phyloP scores from a whole-genome alignment of 2,888 invertebrate species.

The Caenorhabditis plicata region DNA sequence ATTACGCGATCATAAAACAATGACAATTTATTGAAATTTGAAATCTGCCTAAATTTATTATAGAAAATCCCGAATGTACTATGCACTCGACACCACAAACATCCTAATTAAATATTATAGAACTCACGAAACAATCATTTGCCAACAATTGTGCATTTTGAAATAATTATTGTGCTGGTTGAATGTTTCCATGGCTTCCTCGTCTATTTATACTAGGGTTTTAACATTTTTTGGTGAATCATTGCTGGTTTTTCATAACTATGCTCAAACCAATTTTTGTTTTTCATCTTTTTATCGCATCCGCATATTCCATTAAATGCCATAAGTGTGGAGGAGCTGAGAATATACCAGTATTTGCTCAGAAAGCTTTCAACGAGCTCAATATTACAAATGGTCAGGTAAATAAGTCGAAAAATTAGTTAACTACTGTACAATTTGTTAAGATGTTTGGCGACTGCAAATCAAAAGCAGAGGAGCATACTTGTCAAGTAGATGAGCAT shows the following conservation, averaged over 20 bases:
- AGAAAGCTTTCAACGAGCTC: conserved; percentile 7
- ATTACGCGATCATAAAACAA: too few relatives aligned
- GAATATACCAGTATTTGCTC: conserved; percentile 22
- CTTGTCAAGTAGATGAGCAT: conserved; percentile 20
- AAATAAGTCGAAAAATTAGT: neutral
- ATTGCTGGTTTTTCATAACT: neutral
- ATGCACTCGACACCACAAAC: too few relatives aligned
- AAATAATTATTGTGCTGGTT: too few relatives aligned
- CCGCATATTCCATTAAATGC: conserved; percentile 6
- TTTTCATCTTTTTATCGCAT: neutral
- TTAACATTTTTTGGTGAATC: too few relatives aligned
- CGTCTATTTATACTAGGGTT: too few relatives aligned
- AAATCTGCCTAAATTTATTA: too few relatives aligned
- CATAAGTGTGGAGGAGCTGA: conserved; percentile 24
- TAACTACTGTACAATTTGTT: neutral
- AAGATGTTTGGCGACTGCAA: conserved; percentile 21
- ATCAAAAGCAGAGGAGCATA: conserved; percentile 6
- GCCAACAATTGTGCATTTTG: too few relatives aligned
- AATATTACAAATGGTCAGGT: conserved; percentile 17
- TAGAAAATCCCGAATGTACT: too few relatives aligned
- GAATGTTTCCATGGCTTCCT: too few relatives aligned
- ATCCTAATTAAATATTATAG: too few relatives aligned
- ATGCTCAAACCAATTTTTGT: neutral
- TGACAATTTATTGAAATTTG: too few relatives aligned
- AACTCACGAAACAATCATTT: too few relatives aligned